Percentiles rank a stretch among this genome's conserved stretches.
Conservation (phyloP, 2,888 invertebrate species). For the Strigamia transsilvanica region DNA sequence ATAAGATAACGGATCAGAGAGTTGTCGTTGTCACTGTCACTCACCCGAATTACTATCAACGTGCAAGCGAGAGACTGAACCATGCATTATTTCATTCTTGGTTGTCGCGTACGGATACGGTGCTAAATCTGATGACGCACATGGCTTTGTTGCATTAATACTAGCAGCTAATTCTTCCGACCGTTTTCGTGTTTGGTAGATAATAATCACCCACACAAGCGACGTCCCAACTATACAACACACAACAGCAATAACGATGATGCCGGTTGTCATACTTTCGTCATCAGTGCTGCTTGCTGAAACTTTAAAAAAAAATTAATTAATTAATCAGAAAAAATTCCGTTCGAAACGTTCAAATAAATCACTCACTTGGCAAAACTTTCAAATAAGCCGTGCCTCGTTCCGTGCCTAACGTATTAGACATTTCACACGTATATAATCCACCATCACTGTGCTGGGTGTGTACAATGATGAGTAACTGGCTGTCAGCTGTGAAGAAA, state of each 20-base stretch:
- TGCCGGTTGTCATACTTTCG: slow-evolving; percentile 77
- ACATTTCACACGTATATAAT: slow-evolving; percentile 87
- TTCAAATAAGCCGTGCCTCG: slow-evolving; percentile 76
- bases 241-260: slow-evolving; percentile 87
- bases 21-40: not conserved
- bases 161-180: slow-evolving; percentile 53
- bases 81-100: slow-evolving; percentile 51
- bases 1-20: not conserved
- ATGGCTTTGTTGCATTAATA: slow-evolving; percentile 43
- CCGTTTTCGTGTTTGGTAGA: slow-evolving; percentile 79
- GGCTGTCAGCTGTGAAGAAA: slow-evolving; percentile 86
- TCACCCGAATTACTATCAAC: slow-evolving; percentile 55
- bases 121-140: slow-evolving; percentile 50
- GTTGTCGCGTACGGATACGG: slow-evolving; percentile 54
- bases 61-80: slow-evolving; percentile 54
- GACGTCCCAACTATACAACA: slow-evolving; percentile 92
- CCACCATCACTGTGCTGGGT: slow-evolving; percentile 82
- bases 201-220: slow-evolving; percentile 88
- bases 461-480: slow-evolving; percentile 85
- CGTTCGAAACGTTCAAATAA: no score
- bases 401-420: slow-evolving; percentile 82
- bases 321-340: no score
- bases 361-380: slow-evolving; percentile 71
- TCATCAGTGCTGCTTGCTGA: slow-evolving; percentile 72
- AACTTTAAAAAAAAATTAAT: slow-evolving; percentile 61